Percentiles rank a stretch among this genome's conserved stretches.
These are phyloP conservation scores for Drosophila prolongata DNA, from an alignment of 2,888 invertebrate species.

Conservation along the genomic window DNA sequence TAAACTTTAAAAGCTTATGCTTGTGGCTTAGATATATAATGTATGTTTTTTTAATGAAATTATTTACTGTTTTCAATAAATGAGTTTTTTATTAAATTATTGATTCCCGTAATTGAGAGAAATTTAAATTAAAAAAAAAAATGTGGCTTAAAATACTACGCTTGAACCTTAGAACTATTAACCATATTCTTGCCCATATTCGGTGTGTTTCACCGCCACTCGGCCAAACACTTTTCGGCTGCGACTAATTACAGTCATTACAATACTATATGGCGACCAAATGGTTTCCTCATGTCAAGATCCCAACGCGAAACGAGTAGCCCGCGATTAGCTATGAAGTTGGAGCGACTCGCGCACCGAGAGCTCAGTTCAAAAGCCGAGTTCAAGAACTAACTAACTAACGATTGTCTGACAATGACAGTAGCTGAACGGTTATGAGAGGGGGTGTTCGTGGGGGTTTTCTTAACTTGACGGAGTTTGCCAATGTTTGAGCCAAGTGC, in stretches of 20 bases:
- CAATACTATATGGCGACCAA: conserved; percentile 44
- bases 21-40: too few species aligned
- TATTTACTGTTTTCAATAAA: too few species aligned
- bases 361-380: conserved; percentile 51
- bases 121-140: not conserved
- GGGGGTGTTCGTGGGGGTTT: not conserved
- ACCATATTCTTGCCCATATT: not conserved
- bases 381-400: conserved; percentile 68
- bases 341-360: conserved; percentile 28
- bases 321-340: conserved; percentile 59
- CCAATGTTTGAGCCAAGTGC: conserved; percentile 26
- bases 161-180: not conserved
- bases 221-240: conserved; percentile 9
- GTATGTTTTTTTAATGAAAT: too few species aligned
- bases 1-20: too few species aligned
- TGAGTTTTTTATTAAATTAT: too few species aligned
- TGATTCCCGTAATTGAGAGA: too few species aligned
- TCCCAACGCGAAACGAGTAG: conserved; percentile 45
- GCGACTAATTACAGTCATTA: conserved; percentile 49
- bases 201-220: not conserved
- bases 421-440: conserved; percentile 13
- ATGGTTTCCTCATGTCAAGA: conserved; percentile 50
- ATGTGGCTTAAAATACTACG: not conserved
- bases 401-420: conserved; percentile 51
- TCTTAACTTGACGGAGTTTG: not conserved